Conservation (phyloP, 2,888 invertebrate genomes). For the Spisula subtruncata region DNA sequence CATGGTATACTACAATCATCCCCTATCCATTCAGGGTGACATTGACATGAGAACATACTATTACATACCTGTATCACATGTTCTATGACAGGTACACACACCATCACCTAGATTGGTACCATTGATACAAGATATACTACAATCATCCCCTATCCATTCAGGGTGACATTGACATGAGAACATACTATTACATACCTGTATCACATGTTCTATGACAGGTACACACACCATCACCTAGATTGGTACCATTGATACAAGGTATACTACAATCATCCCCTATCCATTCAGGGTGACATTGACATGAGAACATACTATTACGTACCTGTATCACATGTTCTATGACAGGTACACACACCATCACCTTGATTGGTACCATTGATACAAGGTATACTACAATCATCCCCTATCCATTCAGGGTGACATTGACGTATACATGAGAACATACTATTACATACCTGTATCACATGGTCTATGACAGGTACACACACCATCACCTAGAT, state of each 20-base stretch:
- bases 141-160: conserved; percentile 75
- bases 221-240: conserved; percentile 73
- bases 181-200: too few relatives aligned
- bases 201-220: conserved; percentile 72
- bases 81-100: conserved; percentile 73
- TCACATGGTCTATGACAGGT: conserved; percentile 71
- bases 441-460: too few relatives aligned
- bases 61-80: conserved; percentile 71
- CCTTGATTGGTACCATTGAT: conserved; percentile 78
- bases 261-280: conserved; percentile 77
- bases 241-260: conserved; percentile 79
- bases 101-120: conserved; percentile 77
- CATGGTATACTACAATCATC: conserved; percentile 77
- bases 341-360: conserved; percentile 75
- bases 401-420: conserved; percentile 72
- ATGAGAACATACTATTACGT: too few relatives aligned
- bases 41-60: too few relatives aligned
- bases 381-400: conserved; percentile 77
- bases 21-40: conserved; percentile 74
- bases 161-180: conserved; percentile 74
- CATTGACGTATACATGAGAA: conserved; percentile 77
- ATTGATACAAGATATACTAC: conserved; percentile 77
- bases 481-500: conserved; percentile 73
- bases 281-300: conserved; percentile 73
- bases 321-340: conserved; percentile 69